Percentiles rank a stretch among this genome's conserved stretches.
These are phyloP conservation scores for Gambusia affinis DNA, from an alignment of 2,113 vertebrate species.

Conservation along the genomic window DNA sequence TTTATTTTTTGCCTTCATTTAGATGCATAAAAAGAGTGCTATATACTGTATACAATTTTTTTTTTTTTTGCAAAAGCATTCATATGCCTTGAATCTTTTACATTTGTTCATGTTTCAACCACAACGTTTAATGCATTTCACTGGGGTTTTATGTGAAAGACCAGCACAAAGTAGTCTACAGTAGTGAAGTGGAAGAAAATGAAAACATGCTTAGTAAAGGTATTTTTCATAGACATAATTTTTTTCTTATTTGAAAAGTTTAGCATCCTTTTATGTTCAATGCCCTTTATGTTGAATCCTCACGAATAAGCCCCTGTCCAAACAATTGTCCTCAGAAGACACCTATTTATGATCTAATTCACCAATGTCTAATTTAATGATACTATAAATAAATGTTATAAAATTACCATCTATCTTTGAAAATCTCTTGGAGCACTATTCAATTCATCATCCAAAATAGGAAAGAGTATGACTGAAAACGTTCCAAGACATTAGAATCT, in stretches of 20 bases:
- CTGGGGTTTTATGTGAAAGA: background rate
- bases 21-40: slow-evolving; percentile 17
- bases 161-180: background rate
- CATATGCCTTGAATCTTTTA: background rate
- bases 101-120: background rate
- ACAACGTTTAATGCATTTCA: background rate
- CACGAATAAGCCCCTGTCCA: no score
- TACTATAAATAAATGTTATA: background rate
- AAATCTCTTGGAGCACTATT: no score
- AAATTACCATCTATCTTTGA: no score
- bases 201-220: background rate
- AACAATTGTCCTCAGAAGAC: no score
- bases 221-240: background rate
- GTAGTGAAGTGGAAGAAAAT: background rate
- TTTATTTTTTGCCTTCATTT: slow-evolving; percentile 4
- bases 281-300: background rate
- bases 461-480: no score
- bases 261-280: background rate
- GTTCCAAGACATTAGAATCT: background rate
- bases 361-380: background rate
- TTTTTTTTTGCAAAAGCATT: background rate
- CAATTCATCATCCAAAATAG: no score
- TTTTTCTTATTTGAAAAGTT: background rate
- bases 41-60: background rate
- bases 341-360: no score